Evolutionary conservation across 2,113 vertebrate species (phyloP), one percentile per base, ranked within the genome.

Genomic region (Tetrao urogallus): DNA sequence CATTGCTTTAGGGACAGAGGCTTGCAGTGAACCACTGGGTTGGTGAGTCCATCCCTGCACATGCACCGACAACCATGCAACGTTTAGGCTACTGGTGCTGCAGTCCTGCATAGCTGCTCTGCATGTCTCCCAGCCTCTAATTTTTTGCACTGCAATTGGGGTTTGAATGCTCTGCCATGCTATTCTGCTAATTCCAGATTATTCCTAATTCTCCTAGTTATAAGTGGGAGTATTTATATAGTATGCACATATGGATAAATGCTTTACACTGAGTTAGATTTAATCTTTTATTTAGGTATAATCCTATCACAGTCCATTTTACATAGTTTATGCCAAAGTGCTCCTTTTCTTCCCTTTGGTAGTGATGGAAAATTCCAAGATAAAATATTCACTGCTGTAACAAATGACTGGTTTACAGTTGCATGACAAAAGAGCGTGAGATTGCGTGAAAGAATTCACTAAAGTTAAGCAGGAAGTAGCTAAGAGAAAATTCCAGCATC

Each of bases 401-500:
- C 28, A 57, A 24, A 75, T 42, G 16, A 20, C 21, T 30, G 36
- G 2, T 10, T 64, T 75, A 86, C 38, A 27, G 45, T 50, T 48
- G 45, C 20, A 4, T 5, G 19, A 36, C 56, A 73, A 52, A 54
- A 61, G 56, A 86, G 25, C 3, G 3, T 67, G 73, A 72, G 42
- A 84, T 50, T 40, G 63, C 64, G 47, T 57, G 69, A 69, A 74
- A 87, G 50, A 85, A 94, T 86, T 72, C 13, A 74, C 40, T 67
- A 18, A 13, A 72, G 43, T 58, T 90, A 74, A 86, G 63, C 74
- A 82, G 48, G 77, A 94, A 90, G 81, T 66, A 84, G 57, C 52
- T 86, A 65, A 65, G 52, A 89, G 40, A 86, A 74, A 95, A 91
- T 82, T 65, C 70, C 48, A 57, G 48, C 47, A 86, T 87, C 57